These are phyloP conservation scores for Willisornis vidua DNA, from an alignment of 2,113 vertebrate genomes.

Conservation along the genomic window DNA sequence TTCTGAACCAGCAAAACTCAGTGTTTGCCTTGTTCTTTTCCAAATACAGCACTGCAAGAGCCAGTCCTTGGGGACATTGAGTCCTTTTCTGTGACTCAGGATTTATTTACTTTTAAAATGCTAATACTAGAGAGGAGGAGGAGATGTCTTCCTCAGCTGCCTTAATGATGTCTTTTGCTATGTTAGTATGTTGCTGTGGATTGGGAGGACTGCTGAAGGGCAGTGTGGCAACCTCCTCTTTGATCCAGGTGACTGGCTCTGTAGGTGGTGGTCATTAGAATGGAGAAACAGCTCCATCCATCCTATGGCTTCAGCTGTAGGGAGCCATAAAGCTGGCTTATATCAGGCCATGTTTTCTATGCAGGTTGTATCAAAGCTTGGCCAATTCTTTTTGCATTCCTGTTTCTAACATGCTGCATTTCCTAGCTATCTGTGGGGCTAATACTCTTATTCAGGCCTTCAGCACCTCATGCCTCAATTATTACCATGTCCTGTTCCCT, in stretches of 20 bases:
- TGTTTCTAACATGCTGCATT: background rate
- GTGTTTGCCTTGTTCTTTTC: background rate
- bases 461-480: background rate
- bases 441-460: background rate
- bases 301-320: background rate
- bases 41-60: background rate
- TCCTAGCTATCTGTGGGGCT: background rate
- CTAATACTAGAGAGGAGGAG: background rate
- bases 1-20: background rate
- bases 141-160: background rate
- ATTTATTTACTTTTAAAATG: conserved; percentile 48
- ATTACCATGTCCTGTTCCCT: background rate
- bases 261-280: background rate
- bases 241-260: background rate
- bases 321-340: background rate
- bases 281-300: background rate
- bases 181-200: background rate
- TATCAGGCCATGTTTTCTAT: background rate
- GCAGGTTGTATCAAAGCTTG: background rate
- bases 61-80: background rate
- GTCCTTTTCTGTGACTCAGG: background rate
- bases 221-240: background rate
- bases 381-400: background rate
- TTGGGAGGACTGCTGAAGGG: conserved; percentile 14
- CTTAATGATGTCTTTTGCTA: background rate